Conservation (phyloP, 2,888 invertebrate genomes). For the Rhamnusium bicolor region DNA sequence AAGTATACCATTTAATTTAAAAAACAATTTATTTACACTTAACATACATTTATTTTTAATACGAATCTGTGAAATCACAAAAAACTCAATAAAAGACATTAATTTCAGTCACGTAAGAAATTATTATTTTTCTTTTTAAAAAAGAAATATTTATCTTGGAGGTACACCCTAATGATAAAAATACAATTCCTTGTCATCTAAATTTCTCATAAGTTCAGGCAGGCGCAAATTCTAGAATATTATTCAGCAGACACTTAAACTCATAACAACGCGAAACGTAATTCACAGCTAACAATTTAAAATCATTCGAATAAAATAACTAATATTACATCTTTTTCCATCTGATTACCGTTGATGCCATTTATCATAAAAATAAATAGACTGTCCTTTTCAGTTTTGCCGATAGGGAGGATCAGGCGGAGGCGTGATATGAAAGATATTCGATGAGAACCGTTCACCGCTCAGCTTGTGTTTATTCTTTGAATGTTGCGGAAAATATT, state of each 20-base stretch:
- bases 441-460: slow-evolving; percentile 10
- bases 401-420: slow-evolving; percentile 17
- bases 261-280: slow-evolving; percentile 8
- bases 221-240: neutral
- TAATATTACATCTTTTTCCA: slow-evolving; percentile 30
- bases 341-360: slow-evolving; percentile 18
- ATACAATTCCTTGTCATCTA: neutral
- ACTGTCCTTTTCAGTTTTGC: slow-evolving; percentile 26
- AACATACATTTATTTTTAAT: too few species aligned
- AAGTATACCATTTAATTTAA: too few species aligned
- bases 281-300: slow-evolving; percentile 13
- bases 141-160: neutral
- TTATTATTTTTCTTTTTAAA: neutral
- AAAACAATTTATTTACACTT: too few species aligned
- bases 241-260: slow-evolving; percentile 5
- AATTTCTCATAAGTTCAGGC: neutral
- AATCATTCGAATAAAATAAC: slow-evolving; percentile 31
- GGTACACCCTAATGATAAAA: too few species aligned
- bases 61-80: too few species aligned
- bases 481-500: slow-evolving; percentile 25
- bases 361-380: slow-evolving; percentile 34
- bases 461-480: slow-evolving; percentile 9
- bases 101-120: too few species aligned
- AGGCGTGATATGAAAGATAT: slow-evolving; percentile 27
- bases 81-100: too few species aligned